These are phyloP conservation scores for Drosophila tanythrix DNA, from an alignment of 2,888 invertebrate genomes.

Conservation along the genomic window DNA sequence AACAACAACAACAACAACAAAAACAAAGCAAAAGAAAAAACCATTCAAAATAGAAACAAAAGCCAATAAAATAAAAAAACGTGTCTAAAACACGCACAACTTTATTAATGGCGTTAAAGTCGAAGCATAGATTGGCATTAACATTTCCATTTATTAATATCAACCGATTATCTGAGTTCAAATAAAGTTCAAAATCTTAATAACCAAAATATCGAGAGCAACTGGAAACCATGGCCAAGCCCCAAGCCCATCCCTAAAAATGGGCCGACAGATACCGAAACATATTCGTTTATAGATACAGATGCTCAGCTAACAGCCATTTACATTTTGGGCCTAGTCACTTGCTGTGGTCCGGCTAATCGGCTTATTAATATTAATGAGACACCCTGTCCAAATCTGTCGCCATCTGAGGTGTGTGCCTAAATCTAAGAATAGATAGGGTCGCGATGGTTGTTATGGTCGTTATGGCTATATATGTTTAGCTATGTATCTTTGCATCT, in stretches of 20 bases:
- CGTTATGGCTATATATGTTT: conserved; percentile 50
- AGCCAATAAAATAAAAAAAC: conserved; percentile 11
- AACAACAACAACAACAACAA: conserved; percentile 12
- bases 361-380: conserved; percentile 73
- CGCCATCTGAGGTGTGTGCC: conserved; percentile 73
- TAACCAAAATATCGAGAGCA: conserved; percentile 10
- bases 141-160: conserved; percentile 42
- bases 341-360: conserved; percentile 14
- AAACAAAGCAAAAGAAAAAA: conserved; percentile 2
- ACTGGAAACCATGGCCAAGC: conserved; percentile 15
- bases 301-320: background rate
- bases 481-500: conserved; percentile 33
- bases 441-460: conserved; percentile 38
- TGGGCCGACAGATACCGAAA: conserved; percentile 4
- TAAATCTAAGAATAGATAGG: conserved; percentile 42
- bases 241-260: conserved; percentile 40
- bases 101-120: conserved; percentile 70
- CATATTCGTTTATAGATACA: background rate
- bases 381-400: conserved; percentile 53
- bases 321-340: conserved; percentile 30
- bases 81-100: conserved; percentile 61
- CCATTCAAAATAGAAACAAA: conserved; percentile 23
- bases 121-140: conserved; percentile 47
- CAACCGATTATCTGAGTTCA: conserved; percentile 59
- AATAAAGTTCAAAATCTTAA: background rate